Evolutionary conservation across 2,113 vertebrate species (phyloP), one percentile per base, ranked within the genome.

Genomic region (Martes martes): DNA sequence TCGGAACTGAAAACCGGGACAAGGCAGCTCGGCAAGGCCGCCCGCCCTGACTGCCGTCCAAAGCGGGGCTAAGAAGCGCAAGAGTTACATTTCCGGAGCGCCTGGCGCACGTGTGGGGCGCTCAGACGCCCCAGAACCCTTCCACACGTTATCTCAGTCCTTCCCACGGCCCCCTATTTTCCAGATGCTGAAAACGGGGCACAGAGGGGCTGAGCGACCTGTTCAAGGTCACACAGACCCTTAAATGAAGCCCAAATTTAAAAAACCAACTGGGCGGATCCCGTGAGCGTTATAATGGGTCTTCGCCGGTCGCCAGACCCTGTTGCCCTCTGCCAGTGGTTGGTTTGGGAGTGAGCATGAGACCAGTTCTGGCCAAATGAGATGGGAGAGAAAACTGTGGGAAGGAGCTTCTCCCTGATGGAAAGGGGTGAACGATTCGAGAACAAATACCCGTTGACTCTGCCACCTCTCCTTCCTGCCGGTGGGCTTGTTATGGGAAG

Each of bases 91-190:
- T 24, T 23, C 18, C 8, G 0, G 26, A 18, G 80, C 0, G 36
- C 2, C 4, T 0, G 13, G 71, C 4, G 1, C 0, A 4, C 4
- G 11, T 4, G 2, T 19, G 2, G 24, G 8, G 18, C 0, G 59
- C 7, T 10, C 24, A 11, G 2, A 2, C 2, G 6, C 50, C 82
- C 36, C 4, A 33, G 36, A 3, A 26, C 2, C 6, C 11, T 15
- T 2, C 39, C 24, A 9, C 50, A 7, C 2, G 0, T 6, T 45
- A 26, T 24, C 18, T 33, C n/a, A 13, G 28, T 31, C 55, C 36
- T 71, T 76, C 74, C 50, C 19, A 36, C 26, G 7, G 18, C 18
- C 28, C 59, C 52, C n/a, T 63, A 1, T 26, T 88, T 93, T 83
- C 82, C 73, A 91, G 61, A 39, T 24, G 42, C 59, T 79, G 31